phyloP scores from a whole-genome alignment of 2,797 vertebrate genomes.

The Otus scops region DNA sequence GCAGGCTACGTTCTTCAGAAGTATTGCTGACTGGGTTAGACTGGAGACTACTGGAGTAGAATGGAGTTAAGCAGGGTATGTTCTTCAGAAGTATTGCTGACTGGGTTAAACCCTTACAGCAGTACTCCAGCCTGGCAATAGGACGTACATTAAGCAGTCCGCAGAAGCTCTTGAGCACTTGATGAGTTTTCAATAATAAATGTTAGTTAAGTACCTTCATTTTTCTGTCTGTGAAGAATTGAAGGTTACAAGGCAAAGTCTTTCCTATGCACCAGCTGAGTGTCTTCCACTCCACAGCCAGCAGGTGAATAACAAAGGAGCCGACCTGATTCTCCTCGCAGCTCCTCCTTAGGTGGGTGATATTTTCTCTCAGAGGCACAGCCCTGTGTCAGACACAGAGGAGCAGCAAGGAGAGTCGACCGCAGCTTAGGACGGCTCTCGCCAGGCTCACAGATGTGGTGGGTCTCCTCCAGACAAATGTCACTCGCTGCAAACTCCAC shows the following conservation, averaged over 20 bases:
- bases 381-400: background rate
- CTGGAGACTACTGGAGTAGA: background rate
- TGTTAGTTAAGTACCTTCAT: rapidly evolving
- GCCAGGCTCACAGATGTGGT: background rate
- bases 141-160: rapidly evolving
- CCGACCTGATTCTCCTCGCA: rapidly evolving
- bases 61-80: background rate
- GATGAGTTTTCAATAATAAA: background rate
- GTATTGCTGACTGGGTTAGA: background rate
- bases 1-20: background rate
- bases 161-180: background rate
- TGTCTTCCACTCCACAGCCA: background rate
- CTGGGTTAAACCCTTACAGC: background rate
- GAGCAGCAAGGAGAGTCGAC: background rate
- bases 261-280: background rate
- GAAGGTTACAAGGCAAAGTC: background rate
- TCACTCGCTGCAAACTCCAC: background rate
- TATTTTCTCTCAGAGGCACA: background rate
- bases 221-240: background rate
- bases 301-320: background rate
- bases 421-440: background rate
- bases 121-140: background rate
- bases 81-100: background rate
- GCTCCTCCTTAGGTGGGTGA: background rate
- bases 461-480: background rate